Conservation (phyloP, 2,888 invertebrate genomes). For the Drosophila falleni region DNA sequence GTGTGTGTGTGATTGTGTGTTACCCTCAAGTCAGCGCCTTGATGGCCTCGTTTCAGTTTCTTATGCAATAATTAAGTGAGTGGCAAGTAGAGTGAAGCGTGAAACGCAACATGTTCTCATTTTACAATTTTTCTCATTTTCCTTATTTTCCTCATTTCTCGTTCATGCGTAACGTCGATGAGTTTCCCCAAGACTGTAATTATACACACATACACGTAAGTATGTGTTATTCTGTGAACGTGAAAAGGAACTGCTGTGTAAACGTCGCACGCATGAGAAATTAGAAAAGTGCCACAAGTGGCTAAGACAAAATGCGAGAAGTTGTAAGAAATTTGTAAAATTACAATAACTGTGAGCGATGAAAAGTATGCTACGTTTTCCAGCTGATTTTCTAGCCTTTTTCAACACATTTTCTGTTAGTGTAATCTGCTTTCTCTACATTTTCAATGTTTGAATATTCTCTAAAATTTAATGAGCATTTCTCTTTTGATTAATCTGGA, state of each 20-base stretch:
- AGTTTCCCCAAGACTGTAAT: constrained; percentile 21
- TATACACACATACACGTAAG: neutral
- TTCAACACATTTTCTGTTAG: too few relatives aligned
- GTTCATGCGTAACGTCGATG: constrained; percentile 70
- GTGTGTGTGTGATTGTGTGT: constrained; percentile 12
- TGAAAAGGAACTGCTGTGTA: constrained; percentile 55
- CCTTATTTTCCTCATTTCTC: constrained; percentile 32
- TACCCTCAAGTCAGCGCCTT: constrained; percentile 55
- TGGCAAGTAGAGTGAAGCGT: constrained; percentile 78
- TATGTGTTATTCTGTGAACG: constrained; percentile 44
- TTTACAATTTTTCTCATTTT: constrained; percentile 52
- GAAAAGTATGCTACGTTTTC: constrained; percentile 26
- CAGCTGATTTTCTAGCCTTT: too few relatives aligned
- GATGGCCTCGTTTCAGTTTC: constrained; percentile 74
- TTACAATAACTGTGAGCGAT: constrained; percentile 49
- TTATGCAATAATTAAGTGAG: constrained; percentile 79
- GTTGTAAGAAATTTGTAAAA: constrained; percentile 48
- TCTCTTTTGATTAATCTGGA: too few relatives aligned
- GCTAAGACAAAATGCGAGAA: constrained; percentile 35
- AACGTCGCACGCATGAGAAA: constrained; percentile 72
- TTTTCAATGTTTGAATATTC: too few relatives aligned
- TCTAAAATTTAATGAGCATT: too few relatives aligned
- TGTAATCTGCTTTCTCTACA: too few relatives aligned
- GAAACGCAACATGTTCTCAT: constrained; percentile 64
- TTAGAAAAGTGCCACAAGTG: constrained; percentile 68